Percentiles rank a stretch among this genome's conserved stretches.
Conservation (phyloP, 2,888 invertebrate species). For the Caenorhabditis doughertyi region DNA sequence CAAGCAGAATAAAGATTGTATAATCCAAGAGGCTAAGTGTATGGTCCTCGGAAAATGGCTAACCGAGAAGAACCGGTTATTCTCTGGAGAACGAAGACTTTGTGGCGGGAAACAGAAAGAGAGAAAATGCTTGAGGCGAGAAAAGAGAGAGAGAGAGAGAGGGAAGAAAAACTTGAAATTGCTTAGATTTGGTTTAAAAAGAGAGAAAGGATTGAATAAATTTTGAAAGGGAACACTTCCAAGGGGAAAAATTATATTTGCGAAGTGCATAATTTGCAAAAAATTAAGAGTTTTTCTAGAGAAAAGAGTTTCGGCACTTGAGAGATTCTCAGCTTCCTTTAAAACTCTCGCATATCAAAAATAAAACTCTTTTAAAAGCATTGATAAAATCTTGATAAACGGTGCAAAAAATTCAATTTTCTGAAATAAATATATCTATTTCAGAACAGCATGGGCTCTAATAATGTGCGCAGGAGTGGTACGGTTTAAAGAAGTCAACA, state of each 20-base stretch:
- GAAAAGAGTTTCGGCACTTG: too few relatives aligned
- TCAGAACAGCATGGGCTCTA: conserved; percentile 74
- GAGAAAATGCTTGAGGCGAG: conserved; percentile 11
- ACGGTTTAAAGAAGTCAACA: conserved; percentile 81
- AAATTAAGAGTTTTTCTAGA: too few relatives aligned
- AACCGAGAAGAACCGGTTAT: conserved; percentile 15
- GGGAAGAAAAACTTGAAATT: conserved; percentile 26
- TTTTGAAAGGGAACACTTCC: background rate
- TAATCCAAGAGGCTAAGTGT: conserved; percentile 6
- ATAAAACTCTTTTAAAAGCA: too few relatives aligned
- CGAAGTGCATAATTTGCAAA: too few relatives aligned
- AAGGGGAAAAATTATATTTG: background rate
- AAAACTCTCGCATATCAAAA: too few relatives aligned
- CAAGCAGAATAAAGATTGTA: conserved; percentile 9
- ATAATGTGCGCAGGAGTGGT: conserved; percentile 75
- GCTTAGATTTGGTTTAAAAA: conserved; percentile 17
- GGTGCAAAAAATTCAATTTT: background rate
- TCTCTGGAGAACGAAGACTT: background rate
- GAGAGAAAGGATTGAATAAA: background rate
- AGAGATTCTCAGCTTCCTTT: too few relatives aligned
- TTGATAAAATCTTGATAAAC: too few relatives aligned
- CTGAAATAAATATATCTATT: conserved; percentile 34
- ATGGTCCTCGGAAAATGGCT: conserved; percentile 28
- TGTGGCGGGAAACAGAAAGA: background rate
- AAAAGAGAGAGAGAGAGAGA: background rate